Evolutionary conservation across 2,888 invertebrate species (phyloP).

Genomic region (Limnephilus rhombicus): DNA sequence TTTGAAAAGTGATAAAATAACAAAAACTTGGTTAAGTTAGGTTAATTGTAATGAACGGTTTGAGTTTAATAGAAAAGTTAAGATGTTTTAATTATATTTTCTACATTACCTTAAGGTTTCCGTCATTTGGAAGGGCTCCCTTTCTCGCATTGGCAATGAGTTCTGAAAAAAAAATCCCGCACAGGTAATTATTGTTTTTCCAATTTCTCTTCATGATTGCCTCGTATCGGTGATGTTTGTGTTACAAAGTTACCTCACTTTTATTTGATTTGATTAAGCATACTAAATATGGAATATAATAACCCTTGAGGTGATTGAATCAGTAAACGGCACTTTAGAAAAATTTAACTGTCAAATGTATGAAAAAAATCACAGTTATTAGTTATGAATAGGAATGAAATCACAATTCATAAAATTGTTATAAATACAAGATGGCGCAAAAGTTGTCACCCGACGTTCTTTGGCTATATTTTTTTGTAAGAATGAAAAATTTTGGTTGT

Average conservation of each 20-base stretch:
- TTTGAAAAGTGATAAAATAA: no score
- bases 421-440: no score
- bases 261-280: background rate
- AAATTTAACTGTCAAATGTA: no score
- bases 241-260: background rate
- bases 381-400: no score
- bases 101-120: conserved; percentile 52
- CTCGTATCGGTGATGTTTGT: background rate
- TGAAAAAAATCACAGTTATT: no score
- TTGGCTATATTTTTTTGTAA: no score
- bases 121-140: conserved; percentile 61
- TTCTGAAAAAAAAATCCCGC: conserved; percentile 51
- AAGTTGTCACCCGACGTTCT: no score
- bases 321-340: no score
- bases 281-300: no score
- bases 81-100: background rate
- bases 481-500: no score
- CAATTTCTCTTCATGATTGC: background rate
- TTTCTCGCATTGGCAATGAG: conserved; percentile 57
- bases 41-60: background rate
- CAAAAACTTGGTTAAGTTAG: no score
- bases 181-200: background rate
- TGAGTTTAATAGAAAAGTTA: background rate
- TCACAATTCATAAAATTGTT: background rate
- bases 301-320: no score